Evolutionary conservation across 1,140 invertebrate species (phyloP).

Genomic region (Heliconius congener): DNA sequence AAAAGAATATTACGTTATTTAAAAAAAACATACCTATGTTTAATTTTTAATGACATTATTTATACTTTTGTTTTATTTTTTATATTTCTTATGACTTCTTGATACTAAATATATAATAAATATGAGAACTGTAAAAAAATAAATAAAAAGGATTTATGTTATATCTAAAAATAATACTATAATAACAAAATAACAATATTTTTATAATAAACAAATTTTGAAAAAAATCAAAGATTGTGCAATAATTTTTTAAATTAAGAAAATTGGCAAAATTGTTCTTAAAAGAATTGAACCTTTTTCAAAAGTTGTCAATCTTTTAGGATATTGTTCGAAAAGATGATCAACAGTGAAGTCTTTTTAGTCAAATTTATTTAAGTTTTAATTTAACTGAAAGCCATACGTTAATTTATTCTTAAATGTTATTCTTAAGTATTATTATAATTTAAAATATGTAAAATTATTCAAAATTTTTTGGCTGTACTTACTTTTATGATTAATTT

Average conservation of each 20-base stretch:
- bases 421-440: slow-evolving; percentile 10
- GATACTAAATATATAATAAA: background rate
- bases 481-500: slow-evolving; percentile 1
- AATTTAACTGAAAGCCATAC: slow-evolving; percentile 4
- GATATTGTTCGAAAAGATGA: background rate
- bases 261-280: background rate
- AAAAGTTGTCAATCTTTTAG: background rate
- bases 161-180: background rate
- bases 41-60: background rate
- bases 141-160: background rate
- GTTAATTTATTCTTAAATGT: slow-evolving; percentile 2
- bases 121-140: too few relatives aligned
- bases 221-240: background rate
- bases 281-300: background rate
- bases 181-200: background rate
- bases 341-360: background rate
- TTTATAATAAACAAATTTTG: background rate
- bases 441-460: background rate
- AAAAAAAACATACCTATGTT: too few relatives aligned
- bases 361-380: slow-evolving; percentile 11
- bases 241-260: background rate
- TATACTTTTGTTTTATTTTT: background rate
- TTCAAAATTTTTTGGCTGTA: background rate
- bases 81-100: background rate
- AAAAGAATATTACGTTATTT: too few relatives aligned